A percentile compares a stretch with the other conserved stretches of the same genome.
Evolutionary conservation across 1,140 invertebrate genomes (phyloP).

Genomic region (Bombus balteatus): DNA sequence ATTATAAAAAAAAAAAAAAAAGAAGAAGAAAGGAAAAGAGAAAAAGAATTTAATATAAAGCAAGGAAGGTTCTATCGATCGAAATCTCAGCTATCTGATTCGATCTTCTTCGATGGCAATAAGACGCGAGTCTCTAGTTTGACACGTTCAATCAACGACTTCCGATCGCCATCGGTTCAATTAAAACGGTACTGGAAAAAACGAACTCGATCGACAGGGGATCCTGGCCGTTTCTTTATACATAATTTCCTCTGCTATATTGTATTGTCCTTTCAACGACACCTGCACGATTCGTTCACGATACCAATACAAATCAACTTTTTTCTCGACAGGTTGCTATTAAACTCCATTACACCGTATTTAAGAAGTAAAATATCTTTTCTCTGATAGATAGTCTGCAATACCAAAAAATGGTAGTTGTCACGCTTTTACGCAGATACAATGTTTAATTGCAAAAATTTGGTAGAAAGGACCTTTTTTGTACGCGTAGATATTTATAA

Average conservation of each 20-base stretch:
- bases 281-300: not conserved
- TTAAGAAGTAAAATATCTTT: not conserved
- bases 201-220: not conserved
- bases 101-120: constrained; percentile 1
- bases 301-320: not conserved
- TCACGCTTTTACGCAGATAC: not conserved
- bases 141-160: constrained; percentile 30
- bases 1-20: no score
- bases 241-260: not conserved
- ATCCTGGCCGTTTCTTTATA: not conserved
- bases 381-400: no score
- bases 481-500: no score
- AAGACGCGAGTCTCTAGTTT: constrained; percentile 7
- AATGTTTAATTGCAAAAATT: not conserved
- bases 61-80: not conserved
- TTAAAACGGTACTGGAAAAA: constrained; percentile 41
- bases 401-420: not conserved
- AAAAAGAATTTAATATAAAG: not conserved
- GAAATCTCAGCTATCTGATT: not conserved
- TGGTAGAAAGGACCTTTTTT: not conserved
- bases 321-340: not conserved
- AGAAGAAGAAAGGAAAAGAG: no score
- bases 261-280: not conserved
- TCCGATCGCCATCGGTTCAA: constrained; percentile 33
- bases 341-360: not conserved